Base-by-base conservation (phyloP, 1,140 invertebrate species). In the Drosophila sucinea region DNA sequence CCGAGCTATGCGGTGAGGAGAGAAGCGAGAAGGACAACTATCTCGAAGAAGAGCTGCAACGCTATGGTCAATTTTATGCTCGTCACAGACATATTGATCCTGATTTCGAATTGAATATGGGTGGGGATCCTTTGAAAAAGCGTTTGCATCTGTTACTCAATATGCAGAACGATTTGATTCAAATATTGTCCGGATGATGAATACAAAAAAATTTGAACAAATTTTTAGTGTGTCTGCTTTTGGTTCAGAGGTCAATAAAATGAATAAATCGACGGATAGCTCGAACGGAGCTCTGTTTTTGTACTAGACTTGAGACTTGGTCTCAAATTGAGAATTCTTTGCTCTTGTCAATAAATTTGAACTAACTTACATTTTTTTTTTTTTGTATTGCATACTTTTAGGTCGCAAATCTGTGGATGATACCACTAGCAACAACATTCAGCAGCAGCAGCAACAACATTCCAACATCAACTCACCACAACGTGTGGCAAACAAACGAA, bases 401-500 rank as follows among this genome's bases (percentile, higher is more conserved):
- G 84, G 84, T 81, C 80, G 81, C 62, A 84, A 86, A 79, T 79
- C 82, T 67, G 68, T 77, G 63, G 83, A 86, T 54, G 82, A 86
- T 35, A 38, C 7, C 77, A 40, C 29, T 60, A 29, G n/a, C 57
- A 29, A 44, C 1, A 35, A n/a, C 54, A 51, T 27, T 23, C 23
- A 27, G 7, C 60, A 73, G 29, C 41, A 62, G 35, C 75, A 79
- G 29, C 79, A 78, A 38, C 79, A 82, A 73, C 84, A 83, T 87
- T 79, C 70, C 69, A 79, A 41, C 38, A 77, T 60, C 61, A 79
- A 62, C 8, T 90, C 90, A 10, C 84, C 81, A 3, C 82, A 89
- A 65, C 83, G 83, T 55, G 78, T 77, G 62, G 73, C 78, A 75
- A 79, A 93, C 83, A 76, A 93, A 89, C 73, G 84, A 7, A 89